Percentiles rank a stretch among this genome's conserved stretches.
Evolutionary conservation across 2,113 vertebrate genomes (phyloP).

Genomic region (Protobothrops mucrosquamatus): DNA sequence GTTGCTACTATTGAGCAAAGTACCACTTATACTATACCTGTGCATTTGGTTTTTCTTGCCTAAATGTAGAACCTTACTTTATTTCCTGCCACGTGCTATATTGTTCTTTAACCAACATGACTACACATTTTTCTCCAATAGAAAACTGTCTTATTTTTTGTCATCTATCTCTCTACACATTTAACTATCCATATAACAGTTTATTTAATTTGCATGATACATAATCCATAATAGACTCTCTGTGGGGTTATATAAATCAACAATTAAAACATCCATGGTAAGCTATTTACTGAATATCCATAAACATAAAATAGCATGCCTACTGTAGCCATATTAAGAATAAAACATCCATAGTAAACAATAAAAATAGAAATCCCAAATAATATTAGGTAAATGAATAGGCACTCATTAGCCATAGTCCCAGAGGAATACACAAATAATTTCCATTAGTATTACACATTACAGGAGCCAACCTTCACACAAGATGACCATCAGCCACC

Average conservation of each 20-base stretch:
- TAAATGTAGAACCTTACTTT: too few species aligned
- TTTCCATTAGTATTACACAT: neutral
- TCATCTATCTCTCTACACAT: neutral
- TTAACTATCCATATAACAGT: neutral
- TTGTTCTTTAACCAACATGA: neutral
- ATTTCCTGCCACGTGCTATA: neutral
- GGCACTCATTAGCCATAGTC: neutral
- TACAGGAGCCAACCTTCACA: neutral
- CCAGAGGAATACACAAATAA: neutral
- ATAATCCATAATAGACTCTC: neutral
- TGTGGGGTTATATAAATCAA: neutral
- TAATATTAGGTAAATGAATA: neutral
- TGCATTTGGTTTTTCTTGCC: too few species aligned
- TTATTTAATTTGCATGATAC: neutral
- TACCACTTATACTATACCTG: too few species aligned
- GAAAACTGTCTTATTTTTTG: neutral
- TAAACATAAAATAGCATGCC: neutral
- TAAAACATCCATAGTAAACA: neutral
- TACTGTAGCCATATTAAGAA: neutral
- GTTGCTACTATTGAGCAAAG: too few species aligned
- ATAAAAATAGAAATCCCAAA: neutral
- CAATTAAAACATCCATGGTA: neutral
- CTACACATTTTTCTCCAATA: neutral
- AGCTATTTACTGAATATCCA: neutral
- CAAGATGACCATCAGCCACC: neutral